These are phyloP conservation scores for Stenolophus ochropezus DNA, from an alignment of 2,888 invertebrate genomes.

Conservation along the genomic window DNA sequence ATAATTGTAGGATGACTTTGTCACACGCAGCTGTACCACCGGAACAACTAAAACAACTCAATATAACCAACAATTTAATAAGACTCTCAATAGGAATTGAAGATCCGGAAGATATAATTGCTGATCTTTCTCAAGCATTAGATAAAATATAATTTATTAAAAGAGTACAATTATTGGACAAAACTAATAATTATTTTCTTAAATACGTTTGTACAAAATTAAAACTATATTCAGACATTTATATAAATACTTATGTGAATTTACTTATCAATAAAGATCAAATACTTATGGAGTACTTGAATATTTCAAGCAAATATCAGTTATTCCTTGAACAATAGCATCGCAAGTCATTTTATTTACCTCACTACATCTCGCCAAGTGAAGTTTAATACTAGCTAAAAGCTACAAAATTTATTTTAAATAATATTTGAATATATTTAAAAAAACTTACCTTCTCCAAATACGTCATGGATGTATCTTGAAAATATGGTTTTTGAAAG, in stretches of 20 bases:
- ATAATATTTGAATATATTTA: not conserved
- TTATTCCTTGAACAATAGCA: constrained; percentile 67
- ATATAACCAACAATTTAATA: constrained; percentile 89
- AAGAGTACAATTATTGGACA: constrained; percentile 2
- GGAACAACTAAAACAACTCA: constrained; percentile 81
- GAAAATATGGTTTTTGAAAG: constrained; percentile 74
- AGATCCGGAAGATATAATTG: constrained; percentile 87
- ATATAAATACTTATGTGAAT: not conserved
- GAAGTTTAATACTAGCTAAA: constrained; percentile 75
- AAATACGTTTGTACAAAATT: not conserved
- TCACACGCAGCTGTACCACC: constrained; percentile 94
- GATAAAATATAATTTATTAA: constrained; percentile 67
- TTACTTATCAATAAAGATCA: not conserved
- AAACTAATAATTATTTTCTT: not conserved
- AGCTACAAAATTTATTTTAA: constrained; percentile 71
- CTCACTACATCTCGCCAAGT: constrained; percentile 72
- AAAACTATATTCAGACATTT: not conserved
- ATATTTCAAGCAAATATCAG: constrained; percentile 63
- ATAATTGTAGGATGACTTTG: constrained; percentile 83
- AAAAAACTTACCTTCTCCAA: constrained; percentile 75
- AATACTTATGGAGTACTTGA: constrained; percentile 31
- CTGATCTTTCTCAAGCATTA: constrained; percentile 89
- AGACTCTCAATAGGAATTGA: constrained; percentile 94
- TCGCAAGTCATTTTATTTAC: constrained; percentile 70
- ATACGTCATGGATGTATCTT: constrained; percentile 74